A percentile compares a stretch with the other conserved stretches of the same genome.
These are phyloP conservation scores for Oreochromis grahami DNA, from an alignment of 2,797 vertebrate species.

Conservation along the genomic window DNA sequence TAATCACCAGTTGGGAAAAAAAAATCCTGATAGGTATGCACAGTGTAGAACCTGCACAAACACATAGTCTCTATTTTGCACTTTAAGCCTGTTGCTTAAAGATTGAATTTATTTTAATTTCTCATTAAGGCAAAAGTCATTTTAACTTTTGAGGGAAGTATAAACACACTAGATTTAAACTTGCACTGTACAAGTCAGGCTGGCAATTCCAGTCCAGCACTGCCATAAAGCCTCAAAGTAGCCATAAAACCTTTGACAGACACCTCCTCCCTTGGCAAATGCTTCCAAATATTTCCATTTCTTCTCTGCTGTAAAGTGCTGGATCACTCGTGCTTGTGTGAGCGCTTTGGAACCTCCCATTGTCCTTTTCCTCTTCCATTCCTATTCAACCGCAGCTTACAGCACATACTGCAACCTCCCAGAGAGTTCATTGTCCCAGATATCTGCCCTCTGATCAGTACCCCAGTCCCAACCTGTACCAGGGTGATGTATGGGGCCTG, in stretches of 20 bases:
- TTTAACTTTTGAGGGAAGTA: background rate
- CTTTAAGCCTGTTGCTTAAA: background rate
- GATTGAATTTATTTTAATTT: background rate
- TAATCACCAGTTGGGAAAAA: slow-evolving; percentile 18
- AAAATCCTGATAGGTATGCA: background rate
- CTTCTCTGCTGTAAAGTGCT: background rate
- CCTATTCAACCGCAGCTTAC: background rate
- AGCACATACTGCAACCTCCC: background rate
- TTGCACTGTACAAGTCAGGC: background rate
- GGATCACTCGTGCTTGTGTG: background rate
- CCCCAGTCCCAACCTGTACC: slow-evolving; percentile 44
- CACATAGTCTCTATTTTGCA: background rate
- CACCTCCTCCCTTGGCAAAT: background rate
- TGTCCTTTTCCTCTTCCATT: background rate
- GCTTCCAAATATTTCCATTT: background rate
- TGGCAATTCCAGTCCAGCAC: background rate
- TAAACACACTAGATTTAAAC: background rate
- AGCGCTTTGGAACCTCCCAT: background rate
- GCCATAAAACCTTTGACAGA: background rate
- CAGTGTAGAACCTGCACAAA: background rate
- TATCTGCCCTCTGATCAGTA: slow-evolving; percentile 49
- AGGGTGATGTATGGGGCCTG: slow-evolving; percentile 33
- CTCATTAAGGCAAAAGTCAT: background rate
- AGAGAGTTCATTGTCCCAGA: slow-evolving; percentile 46
- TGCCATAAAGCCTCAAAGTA: background rate